Percentiles rank a stretch among this genome's conserved stretches.
Conservation (phyloP, 2,797 vertebrate species). For the Gymnoscopelus microlampas region DNA sequence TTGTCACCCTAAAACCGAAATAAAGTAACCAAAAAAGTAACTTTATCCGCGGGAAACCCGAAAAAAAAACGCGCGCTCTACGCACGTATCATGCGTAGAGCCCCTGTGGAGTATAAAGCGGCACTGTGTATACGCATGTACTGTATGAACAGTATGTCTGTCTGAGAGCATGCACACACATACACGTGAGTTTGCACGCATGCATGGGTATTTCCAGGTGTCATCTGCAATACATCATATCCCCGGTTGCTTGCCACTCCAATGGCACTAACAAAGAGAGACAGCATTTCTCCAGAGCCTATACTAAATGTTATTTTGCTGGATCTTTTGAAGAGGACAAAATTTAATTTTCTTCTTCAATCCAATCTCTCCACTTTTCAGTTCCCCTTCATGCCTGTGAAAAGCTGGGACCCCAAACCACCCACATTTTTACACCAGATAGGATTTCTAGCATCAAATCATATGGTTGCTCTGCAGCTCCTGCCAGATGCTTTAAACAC, state of each 20-base stretch:
- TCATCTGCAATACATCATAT: conserved; percentile 10
- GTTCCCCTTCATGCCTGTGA: conserved; percentile 13
- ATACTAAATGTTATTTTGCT: conserved; percentile 29
- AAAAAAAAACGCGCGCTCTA: too few relatives aligned
- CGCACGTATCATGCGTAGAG: too few relatives aligned
- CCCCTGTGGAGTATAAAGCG: too few relatives aligned
- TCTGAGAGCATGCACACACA: too few relatives aligned
- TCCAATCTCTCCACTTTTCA: conserved; percentile 22
- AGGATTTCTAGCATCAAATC: not conserved
- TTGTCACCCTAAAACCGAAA: too few relatives aligned
- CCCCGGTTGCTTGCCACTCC: conserved; percentile 25
- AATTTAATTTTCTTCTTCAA: conserved; percentile 23
- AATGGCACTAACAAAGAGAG: conserved; percentile 12
- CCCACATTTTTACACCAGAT: conserved; percentile 6
- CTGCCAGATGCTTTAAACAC: not conserved
- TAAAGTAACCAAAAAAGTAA: too few relatives aligned
- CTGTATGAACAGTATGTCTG: too few relatives aligned
- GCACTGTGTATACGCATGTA: too few relatives aligned
- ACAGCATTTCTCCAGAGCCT: conserved; percentile 13
- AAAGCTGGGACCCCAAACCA: conserved; percentile 22
- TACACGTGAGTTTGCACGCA: not conserved
- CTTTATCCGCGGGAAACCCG: too few relatives aligned
- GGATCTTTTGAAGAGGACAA: conserved; percentile 16
- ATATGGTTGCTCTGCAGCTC: not conserved
- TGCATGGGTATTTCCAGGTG: not conserved